These are phyloP conservation scores for Galleria mellonella DNA, from an alignment of 1,140 invertebrate species.

Conservation along the genomic window DNA sequence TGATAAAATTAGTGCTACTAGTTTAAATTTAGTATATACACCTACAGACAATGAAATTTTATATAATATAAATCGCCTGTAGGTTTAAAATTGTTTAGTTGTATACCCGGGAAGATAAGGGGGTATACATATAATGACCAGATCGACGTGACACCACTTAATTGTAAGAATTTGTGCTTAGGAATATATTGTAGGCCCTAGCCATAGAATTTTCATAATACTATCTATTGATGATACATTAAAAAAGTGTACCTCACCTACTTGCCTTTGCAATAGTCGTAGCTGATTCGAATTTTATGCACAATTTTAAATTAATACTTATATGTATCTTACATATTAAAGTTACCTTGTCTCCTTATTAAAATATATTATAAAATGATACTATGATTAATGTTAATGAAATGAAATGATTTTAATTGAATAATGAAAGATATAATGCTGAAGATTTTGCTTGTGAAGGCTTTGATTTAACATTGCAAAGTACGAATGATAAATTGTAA, in stretches of 20 bases:
- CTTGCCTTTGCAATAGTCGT: constrained; percentile 54
- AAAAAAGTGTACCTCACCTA: constrained; percentile 51
- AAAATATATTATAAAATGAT: background rate
- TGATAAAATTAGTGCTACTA: constrained; percentile 63
- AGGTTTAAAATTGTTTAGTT: constrained; percentile 31
- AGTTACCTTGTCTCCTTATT: constrained; percentile 45
- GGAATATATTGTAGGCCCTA: constrained; percentile 26
- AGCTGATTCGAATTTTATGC: constrained; percentile 49
- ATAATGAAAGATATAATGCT: background rate
- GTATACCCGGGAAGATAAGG: constrained; percentile 17
- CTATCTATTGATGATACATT: constrained; percentile 24
- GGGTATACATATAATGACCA: constrained; percentile 29
- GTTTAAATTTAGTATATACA: constrained; percentile 28
- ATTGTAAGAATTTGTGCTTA: constrained; percentile 35
- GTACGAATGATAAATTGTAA: constrained; percentile 21
- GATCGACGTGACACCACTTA: constrained; percentile 53
- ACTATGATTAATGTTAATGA: background rate
- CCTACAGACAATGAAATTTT: constrained; percentile 33
- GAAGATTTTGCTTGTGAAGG: constrained; percentile 12
- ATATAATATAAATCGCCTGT: constrained; percentile 26
- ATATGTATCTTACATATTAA: constrained; percentile 38
- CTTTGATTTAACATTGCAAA: constrained; percentile 3
- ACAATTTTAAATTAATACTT: constrained; percentile 45
- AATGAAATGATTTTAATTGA: background rate
- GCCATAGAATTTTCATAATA: constrained; percentile 30